A percentile compares a stretch with the other conserved stretches of the same genome.
These are phyloP conservation scores for Anthopleura sola DNA, from an alignment of 64 coral and sea anemone species.

Conservation along the genomic window DNA sequence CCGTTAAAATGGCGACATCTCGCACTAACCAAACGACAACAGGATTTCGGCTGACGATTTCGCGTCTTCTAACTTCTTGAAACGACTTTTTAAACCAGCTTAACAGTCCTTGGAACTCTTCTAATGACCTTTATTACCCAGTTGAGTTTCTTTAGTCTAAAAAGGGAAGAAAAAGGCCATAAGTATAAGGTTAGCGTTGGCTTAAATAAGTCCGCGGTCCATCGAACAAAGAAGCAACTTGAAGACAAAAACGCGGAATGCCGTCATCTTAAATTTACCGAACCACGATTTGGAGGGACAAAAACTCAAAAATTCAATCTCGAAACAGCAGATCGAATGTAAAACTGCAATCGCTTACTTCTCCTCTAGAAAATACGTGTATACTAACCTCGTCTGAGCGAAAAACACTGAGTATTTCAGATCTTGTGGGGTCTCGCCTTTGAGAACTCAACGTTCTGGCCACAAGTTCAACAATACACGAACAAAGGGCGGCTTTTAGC, in stretches of 20 bases:
- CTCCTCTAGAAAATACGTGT: slow-evolving; percentile 42
- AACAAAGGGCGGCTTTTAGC: slow-evolving; percentile 56
- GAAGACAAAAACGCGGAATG: slow-evolving; percentile 17
- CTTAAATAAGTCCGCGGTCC: slow-evolving; percentile 23
- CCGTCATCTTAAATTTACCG: slow-evolving; percentile 34
- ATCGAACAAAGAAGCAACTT: slow-evolving; percentile 36
- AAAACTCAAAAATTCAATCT: slow-evolving; percentile 9
- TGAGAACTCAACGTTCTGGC: slow-evolving; percentile 38
- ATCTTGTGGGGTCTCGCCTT: slow-evolving; percentile 52
- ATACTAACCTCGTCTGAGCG: not conserved
- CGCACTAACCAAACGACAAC: slow-evolving; percentile 25
- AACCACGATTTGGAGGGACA: slow-evolving; percentile 40
- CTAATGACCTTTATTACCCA: not conserved
- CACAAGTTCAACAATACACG: slow-evolving; percentile 29
- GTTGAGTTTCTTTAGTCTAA: not conserved
- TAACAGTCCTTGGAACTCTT: not conserved
- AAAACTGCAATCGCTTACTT: slow-evolving; percentile 47
- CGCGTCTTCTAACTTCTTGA: not conserved
- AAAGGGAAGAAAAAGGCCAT: not conserved
- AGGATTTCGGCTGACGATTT: slow-evolving; percentile 6
- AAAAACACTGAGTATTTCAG: slow-evolving; percentile 8
- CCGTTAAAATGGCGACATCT: slow-evolving; percentile 97
- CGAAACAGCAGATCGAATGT: not conserved
- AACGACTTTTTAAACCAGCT: not conserved
- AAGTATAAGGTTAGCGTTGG: not conserved